Evolutionary conservation across 2,888 invertebrate genomes (phyloP), one percentile per base, ranked within the genome.

Genomic region (Dioctria rufipes): DNA sequence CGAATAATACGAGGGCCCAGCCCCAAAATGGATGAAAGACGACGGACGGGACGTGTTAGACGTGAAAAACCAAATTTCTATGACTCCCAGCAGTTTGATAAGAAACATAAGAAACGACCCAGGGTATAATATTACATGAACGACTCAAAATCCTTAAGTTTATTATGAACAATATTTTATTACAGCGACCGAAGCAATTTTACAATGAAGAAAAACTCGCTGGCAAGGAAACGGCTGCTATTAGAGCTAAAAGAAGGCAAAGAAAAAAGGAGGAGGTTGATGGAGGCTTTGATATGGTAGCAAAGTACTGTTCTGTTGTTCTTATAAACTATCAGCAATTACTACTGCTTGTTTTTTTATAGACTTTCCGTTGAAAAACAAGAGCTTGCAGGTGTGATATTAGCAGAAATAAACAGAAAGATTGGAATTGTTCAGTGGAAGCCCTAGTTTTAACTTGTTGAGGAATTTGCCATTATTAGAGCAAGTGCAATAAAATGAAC

Each of bases 1-100:
- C 90, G 93, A 73, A 90, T 87, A 65, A 87, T 80, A 8, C 80
- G 81, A 2, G 81, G 81, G 11, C 80, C 81, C 5, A 80, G 81
- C 40, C 83, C 82, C 42, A 75, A 83, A 80, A 79, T 73, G 0
- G 90, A 90, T 58, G 89, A 89, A 82, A 87, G 93, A 4, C 88
- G 95, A 71, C 88, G 93, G 84, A 95, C 95, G 0, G 94, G 94
- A 83, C 88, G 95, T 79, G 93, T 95, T 5, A 91, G 94, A 81
- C 89, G 95, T 80, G 93, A 94, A 25, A 94, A 95, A 85, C 95
- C 95, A 2, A 94, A 95, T 90, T 95, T 94, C 88, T 96, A 95
- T 84, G 95, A 96, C 88, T 93, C 95, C 0, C 91, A 95, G 82
- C 94, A 95, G 85, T 95, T 94, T 86, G 94, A 95, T 86, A 95